phyloP scores from a whole-genome alignment of 2,797 vertebrate genomes.

The Miichthys miiuy region DNA sequence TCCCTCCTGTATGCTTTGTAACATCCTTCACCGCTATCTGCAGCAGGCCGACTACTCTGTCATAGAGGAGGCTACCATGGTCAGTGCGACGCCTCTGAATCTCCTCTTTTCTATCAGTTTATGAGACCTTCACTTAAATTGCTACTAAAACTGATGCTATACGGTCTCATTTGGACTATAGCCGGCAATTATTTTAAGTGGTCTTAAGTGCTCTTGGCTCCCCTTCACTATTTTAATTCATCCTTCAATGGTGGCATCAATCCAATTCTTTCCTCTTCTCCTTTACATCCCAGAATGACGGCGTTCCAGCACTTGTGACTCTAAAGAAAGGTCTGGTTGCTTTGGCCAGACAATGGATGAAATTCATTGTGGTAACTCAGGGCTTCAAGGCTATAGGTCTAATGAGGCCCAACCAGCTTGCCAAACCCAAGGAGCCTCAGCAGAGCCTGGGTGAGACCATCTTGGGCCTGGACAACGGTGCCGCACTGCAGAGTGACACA shows the following conservation, averaged over 20 bases:
- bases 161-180: neutral
- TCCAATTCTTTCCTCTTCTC: neutral
- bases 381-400: slow-evolving; percentile 96
- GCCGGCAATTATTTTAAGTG: slow-evolving; percentile 10
- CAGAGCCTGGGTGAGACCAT: slow-evolving; percentile 80
- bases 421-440: slow-evolving; percentile 86
- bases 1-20: slow-evolving; percentile 96
- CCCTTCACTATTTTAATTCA: slow-evolving; percentile 14
- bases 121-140: slow-evolving; percentile 1
- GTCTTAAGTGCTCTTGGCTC: slow-evolving; percentile 6
- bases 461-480: slow-evolving; percentile 90
- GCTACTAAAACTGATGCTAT: neutral
- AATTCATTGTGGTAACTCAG: slow-evolving; percentile 99
- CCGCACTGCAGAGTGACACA: slow-evolving; percentile 95
- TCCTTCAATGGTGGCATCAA: neutral
- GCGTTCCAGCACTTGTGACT: slow-evolving; percentile 96
- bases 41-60: slow-evolving; percentile 96
- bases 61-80: slow-evolving; percentile 98
- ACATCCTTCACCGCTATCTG: slow-evolving; percentile 97
- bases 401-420: slow-evolving; percentile 90
- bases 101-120: neutral
- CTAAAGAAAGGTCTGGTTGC: slow-evolving; percentile 98
- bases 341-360: slow-evolving; percentile 99
- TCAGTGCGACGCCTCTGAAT: slow-evolving; percentile 68
- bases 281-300: slow-evolving; percentile 89